phyloP scores from a whole-genome alignment of 2,888 invertebrate species.

The Rhingia campestris region DNA sequence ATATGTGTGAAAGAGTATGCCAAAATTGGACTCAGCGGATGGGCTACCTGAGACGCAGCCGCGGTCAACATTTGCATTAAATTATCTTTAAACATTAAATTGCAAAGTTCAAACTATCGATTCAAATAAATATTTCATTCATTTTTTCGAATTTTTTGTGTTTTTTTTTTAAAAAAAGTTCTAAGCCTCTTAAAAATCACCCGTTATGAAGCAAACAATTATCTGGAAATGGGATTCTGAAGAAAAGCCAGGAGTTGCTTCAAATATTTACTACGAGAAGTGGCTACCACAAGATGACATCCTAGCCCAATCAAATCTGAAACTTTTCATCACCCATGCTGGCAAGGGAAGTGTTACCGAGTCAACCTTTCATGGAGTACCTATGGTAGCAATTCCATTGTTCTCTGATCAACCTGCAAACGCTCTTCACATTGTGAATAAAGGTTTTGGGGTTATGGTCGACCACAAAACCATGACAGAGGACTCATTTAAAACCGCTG shows the following conservation, averaged over 20 bases:
- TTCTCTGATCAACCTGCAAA: constrained; percentile 91
- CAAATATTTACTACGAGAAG: constrained; percentile 79
- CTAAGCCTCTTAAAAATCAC: too few species aligned
- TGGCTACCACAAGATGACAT: constrained; percentile 87
- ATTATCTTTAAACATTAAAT: too few species aligned
- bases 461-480: constrained; percentile 73
- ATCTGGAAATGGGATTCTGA: constrained; percentile 87
- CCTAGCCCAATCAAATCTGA: constrained; percentile 88
- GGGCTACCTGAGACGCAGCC: too few species aligned
- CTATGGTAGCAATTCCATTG: constrained; percentile 88
- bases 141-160: too few species aligned
- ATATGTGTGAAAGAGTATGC: too few species aligned
- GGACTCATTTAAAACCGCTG: constrained; percentile 55
- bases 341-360: constrained; percentile 90
- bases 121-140: too few species aligned
- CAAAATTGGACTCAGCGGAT: too few species aligned
- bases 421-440: constrained; percentile 87
- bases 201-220: constrained; percentile 84
- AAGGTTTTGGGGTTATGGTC: constrained; percentile 82
- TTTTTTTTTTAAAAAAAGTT: too few species aligned
- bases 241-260: constrained; percentile 79
- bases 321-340: constrained; percentile 78
- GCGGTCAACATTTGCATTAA: too few species aligned
- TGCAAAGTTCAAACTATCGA: too few species aligned
- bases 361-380: constrained; percentile 89